Base-by-base conservation (phyloP, 1,140 invertebrate species). In the Panulirus ornatus region DNA sequence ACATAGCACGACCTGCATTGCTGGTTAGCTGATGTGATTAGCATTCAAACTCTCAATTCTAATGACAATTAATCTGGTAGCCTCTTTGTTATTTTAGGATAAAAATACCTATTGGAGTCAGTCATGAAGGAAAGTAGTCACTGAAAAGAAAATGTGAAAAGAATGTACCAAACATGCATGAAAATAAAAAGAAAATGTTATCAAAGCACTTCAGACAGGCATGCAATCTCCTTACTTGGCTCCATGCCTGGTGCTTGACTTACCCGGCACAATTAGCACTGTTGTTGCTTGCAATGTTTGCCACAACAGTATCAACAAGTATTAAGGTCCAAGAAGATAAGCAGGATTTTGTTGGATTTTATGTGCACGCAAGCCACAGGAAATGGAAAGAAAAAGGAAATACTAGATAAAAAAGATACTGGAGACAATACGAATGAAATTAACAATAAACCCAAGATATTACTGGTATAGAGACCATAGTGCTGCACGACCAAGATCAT, bases 351-450 rank as follows among this genome's bases (percentile, higher is more conserved):
- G 88, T 90, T 89, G 88, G 88, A 84, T 84, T 90, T 90, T 90
- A 90, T 90, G 88, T 84, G 88, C 83, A 90, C 88, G 88, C 88
- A 90, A 90, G 88, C 88, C 88, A 90, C 88, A 90, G 88, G 88
- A 90, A 90, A 90, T 90, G 88, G 88, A 90, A 90, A 90, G 83
- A 85, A 90, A 90, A 90, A 90, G 83, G 88, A 85, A 90, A 90
- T 90, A 90, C 88, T 89, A 90, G 83, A 90, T 84, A 90, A 90
- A 90, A 90, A 85, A 79, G 88, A 85, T 90, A 90, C 88, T 90
- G 83, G 83, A 90, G 88, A 85, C 63, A 90, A 63, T 90, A 76
- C 71, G 75, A 90, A 40, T 89, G 88, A 89, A 83, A 89, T 89
- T 73, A 89, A 89, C 79, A 73, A 82, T 82, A 89, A 76, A 83